Base-by-base conservation (phyloP, 1,140 invertebrate species). In the Brachionus rubens region DNA sequence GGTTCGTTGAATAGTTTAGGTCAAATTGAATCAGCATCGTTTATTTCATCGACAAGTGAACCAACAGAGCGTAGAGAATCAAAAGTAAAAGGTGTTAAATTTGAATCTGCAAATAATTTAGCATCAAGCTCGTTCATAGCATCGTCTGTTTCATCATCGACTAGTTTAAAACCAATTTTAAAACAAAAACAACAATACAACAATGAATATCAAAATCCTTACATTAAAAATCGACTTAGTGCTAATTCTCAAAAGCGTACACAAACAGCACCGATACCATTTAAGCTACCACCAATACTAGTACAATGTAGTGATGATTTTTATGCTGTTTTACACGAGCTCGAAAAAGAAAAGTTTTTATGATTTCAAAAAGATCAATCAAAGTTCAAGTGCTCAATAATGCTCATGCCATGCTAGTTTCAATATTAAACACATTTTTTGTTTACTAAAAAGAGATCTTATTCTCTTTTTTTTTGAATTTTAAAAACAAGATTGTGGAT, bases 291-390 rank as follows among this genome's bases (percentile, higher is more conserved):
- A 2, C 59, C 59, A 2, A 41, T 43, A 21, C 24, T 65, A 16
- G 59, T 65, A 6, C 33, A 65, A 41, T 65, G 59, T 16, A 65
- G 59, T 46, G 59, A 65, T 2, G 59, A 65, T 43, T 65, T 65
- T 65, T 65, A 65, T 65, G 59, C 59, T 26, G 40, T 65, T 65
- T 43, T 65, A 14, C 26, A 43, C 19, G 59, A 65, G n/a, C 43
- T 65, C 3, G 59, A 65, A 43, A 65, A 65, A 59, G 54, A 59
- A 59, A 59, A 59, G n/a, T 19, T 59, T 59, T n/a, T n/a, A n/a
- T n/a, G n/a, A n/a, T n/a, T n/a, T n/a, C n/a, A n/a, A n/a, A n/a
- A n/a, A n/a, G n/a, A n/a, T n/a, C n/a, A n/a, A n/a, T n/a, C n/a
- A n/a, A n/a, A n/a, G n/a, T n/a, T n/a, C n/a, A n/a, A n/a, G n/a